Evolutionary conservation across 2,888 invertebrate species (phyloP).

Genomic region (Argynnis bischoffii): DNA sequence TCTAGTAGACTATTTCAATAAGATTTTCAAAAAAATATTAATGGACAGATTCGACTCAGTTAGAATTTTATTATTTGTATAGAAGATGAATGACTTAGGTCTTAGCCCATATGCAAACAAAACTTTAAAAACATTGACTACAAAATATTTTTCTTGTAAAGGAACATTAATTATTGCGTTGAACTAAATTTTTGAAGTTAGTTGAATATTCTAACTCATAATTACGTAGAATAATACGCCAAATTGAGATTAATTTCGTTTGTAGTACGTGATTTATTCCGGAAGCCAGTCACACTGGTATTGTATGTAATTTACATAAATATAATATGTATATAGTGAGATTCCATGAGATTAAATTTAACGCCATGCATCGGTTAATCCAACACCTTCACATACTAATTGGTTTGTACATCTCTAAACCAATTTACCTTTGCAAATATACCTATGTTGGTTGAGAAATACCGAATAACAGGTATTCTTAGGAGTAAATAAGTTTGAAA

Average conservation of each 20-base stretch:
- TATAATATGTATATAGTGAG: not conserved
- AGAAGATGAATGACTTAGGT: too few species aligned
- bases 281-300: not conserved
- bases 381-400: slow-evolving; percentile 30
- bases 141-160: too few species aligned
- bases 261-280: not conserved
- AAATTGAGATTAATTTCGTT: not conserved
- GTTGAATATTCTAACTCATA: too few species aligned
- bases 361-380: slow-evolving; percentile 17
- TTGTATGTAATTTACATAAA: slow-evolving; percentile 10
- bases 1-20: too few species aligned
- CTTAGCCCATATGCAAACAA: too few species aligned
- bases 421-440: slow-evolving; percentile 30
- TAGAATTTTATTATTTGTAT: too few species aligned
- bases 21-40: too few species aligned
- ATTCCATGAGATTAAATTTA: slow-evolving; percentile 10
- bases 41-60: too few species aligned
- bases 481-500: not conserved
- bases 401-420: slow-evolving; percentile 26
- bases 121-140: too few species aligned
- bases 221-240: too few species aligned
- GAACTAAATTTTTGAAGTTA: too few species aligned
- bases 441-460: slow-evolving; percentile 17
- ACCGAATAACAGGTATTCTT: slow-evolving; percentile 24
- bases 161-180: too few species aligned